Evolutionary conservation across 2,113 vertebrate species (phyloP), one percentile per base, ranked within the genome.

Genomic region (Pterocles gutturalis): DNA sequence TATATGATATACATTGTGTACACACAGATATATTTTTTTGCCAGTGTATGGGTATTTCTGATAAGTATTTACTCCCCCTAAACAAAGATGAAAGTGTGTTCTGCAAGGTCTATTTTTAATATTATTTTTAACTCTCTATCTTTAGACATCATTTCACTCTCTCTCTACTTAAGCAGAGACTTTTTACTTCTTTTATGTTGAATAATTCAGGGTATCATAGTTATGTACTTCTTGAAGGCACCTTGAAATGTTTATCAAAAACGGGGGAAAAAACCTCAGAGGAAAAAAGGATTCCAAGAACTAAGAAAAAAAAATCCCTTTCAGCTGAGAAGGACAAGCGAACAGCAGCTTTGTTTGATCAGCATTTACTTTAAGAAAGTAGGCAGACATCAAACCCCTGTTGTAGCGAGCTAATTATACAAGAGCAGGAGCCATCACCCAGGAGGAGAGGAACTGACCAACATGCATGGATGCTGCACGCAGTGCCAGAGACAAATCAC

Each of bases 161-260:
- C 26, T 79, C 54, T 66, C 46, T 83, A 46, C 38, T 76, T 88
- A 86, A 90, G 51, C 31, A 66, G 51, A 78, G 15, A 38, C n/a
- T 70, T 87, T 58, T 87, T 76, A 19, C 45, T 90, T 84, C 83
- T 89, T 90, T 96, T 75, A 67, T 60, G 43, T 90, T 97, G 90
- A 90, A 96, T 92, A 95, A 97, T 90, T 95, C 86, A 90, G 83
- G 73, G 46, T 84, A 65, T 94, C 48, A 13, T 95, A 64, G 86
- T 86, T 94, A 71, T 60, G 48, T 83, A 78, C 48, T 75, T 93
- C 79, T 95, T 93, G 83, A 90, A 90, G 61, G 21, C 72, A 93
- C 36, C 67, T 92, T 92, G 92, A 92, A 89, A 55, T 75, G 25
- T 36, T 94, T 84, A 89, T 90, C 64, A 93, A 80, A 92, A 93